Evolutionary conservation across 1,140 invertebrate species (phyloP).

Genomic region (Nylanderia fulva): DNA sequence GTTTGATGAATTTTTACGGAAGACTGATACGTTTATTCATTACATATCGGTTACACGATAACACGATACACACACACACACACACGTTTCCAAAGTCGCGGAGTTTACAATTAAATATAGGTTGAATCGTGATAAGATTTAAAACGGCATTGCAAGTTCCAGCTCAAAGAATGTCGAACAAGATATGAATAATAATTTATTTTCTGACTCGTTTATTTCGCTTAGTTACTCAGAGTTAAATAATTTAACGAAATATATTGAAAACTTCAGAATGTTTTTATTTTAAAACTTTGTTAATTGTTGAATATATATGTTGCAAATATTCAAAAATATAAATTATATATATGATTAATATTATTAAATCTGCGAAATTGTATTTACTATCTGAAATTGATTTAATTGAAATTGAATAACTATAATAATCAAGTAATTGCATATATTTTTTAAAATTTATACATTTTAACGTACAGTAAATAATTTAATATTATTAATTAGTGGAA

Average conservation of each 20-base stretch:
- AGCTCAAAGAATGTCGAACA: neutral
- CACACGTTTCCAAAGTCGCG: neutral
- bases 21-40: neutral
- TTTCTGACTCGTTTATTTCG: neutral
- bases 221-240: conserved; percentile 8
- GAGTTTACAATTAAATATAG: neutral
- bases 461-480: neutral
- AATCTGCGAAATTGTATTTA: neutral
- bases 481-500: conserved; percentile 1
- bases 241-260: conserved; percentile 8
- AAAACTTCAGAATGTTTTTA: neutral
- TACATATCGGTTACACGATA: neutral
- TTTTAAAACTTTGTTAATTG: neutral
- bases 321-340: neutral
- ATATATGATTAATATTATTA: neutral
- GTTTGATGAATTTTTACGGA: conserved; percentile 30
- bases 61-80: neutral
- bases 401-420: conserved; percentile 7
- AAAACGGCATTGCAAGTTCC: neutral
- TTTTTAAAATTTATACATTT: neutral
- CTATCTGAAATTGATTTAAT: too few species aligned
- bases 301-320: neutral
- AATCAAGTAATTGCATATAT: neutral
- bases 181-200: neutral
- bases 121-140: neutral